Base-by-base conservation (phyloP, 1,140 invertebrate genomes). In the Octopus bimaculoides region DNA sequence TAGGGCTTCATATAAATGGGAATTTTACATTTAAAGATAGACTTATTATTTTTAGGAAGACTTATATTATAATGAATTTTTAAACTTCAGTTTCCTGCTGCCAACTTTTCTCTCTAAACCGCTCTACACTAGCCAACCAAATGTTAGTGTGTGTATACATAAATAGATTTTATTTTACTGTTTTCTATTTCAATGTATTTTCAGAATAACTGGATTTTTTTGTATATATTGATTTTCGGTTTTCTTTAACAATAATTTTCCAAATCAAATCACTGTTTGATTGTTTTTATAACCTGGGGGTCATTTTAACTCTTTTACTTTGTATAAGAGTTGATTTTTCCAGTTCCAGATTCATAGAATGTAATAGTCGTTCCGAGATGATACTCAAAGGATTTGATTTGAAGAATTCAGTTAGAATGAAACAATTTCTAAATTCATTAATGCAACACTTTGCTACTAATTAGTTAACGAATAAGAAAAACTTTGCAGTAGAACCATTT, bases 301-400 rank as follows among this genome's bases (percentile, higher is more conserved):
- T 71, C 66, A 71, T 71, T 71, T 71, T 71, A 71, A 71, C 66
- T 71, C 66, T 71, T 71, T 14, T 71, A 71, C 14, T 20, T 14
- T 71, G 66, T 71, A 71, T 20, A 71, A 71, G 66, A 71, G 17
- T 14, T 71, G 66, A 71, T 71, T 14, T 69, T 71, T 71, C 26
- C 26, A 71, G 26, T n/a, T n/a, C 26, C 66, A 71, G 17, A 20
- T 71, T 4, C 66, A 71, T 71, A 71, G 14, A 71, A 71, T 20
- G 17, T 20, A 71, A 71, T 5, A 14, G 17, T 6, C 66, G 7
- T 71, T 6, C 20, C 26, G 66, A 71, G 66, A 8, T 71, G 9
- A 61, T 9, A 61, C 4, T 10, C 17, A 71, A 71, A 71, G 5
- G 26, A 71, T 41, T 41, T 41, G 26, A 71, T n/a, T 71, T 71